Percentiles rank a stretch among this genome's conserved stretches.
phyloP scores from a whole-genome alignment of 1,140 invertebrate genomes.

The Drosophila ambigua region DNA sequence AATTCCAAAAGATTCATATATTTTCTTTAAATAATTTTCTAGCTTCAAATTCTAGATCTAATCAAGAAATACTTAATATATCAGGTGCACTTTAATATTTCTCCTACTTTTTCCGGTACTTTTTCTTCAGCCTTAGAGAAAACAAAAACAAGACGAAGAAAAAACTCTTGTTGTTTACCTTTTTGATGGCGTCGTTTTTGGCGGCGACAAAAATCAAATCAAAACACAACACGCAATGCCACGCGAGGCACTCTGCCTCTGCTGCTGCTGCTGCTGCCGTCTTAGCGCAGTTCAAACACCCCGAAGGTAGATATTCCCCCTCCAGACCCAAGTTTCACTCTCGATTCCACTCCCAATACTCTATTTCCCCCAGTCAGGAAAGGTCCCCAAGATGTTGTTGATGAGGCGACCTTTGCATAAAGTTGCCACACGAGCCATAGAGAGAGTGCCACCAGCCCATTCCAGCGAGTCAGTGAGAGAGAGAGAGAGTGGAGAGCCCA shows the following conservation, averaged over 20 bases:
- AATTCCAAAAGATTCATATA: no score
- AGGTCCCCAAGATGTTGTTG: slow-evolving; percentile 51
- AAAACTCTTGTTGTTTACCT: slow-evolving; percentile 62
- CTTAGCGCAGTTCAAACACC: slow-evolving; percentile 65
- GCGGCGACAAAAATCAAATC: slow-evolving; percentile 69
- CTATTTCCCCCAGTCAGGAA: neutral
- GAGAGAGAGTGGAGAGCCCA: no score
- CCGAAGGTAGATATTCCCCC: slow-evolving; percentile 18
- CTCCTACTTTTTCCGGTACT: no score
- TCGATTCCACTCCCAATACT: no score
- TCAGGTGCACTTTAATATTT: no score
- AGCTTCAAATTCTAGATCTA: no score
- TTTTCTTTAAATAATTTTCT: no score
- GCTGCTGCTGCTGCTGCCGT: neutral
- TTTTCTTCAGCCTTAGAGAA: neutral
- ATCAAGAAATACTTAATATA: no score
- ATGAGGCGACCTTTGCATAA: slow-evolving; percentile 60
- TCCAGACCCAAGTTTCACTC: no score
- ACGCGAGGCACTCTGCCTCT: slow-evolving; percentile 1
- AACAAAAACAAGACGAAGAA: slow-evolving; percentile 5
- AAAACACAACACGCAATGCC: slow-evolving; percentile 52
- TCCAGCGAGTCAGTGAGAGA: no score
- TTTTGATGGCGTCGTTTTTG: slow-evolving; percentile 52
- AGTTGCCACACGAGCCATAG: slow-evolving; percentile 31
- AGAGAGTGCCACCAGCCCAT: neutral